These are phyloP conservation scores for Leptinotarsa haldemani DNA, from an alignment of 2,888 invertebrate genomes.

Conservation along the genomic window DNA sequence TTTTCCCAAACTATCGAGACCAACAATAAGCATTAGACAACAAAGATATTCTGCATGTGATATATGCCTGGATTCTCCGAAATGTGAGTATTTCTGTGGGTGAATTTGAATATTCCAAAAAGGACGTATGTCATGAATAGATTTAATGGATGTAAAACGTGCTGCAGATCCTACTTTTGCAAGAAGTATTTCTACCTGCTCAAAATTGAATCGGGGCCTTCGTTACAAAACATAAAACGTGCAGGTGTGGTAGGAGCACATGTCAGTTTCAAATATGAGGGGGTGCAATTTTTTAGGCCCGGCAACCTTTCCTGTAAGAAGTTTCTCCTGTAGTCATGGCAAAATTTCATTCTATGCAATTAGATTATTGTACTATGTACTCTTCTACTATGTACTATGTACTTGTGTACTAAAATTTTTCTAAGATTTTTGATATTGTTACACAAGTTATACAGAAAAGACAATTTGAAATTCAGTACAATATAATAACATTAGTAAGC, in stretches of 20 bases:
- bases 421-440: too few relatives aligned
- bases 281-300: constrained; percentile 41
- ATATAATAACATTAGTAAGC: too few relatives aligned
- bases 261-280: constrained; percentile 52
- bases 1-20: background rate
- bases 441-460: too few relatives aligned
- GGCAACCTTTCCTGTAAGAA: background rate
- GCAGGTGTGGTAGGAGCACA: constrained; percentile 62
- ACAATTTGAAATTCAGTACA: too few relatives aligned
- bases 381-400: too few relatives aligned
- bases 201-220: constrained; percentile 49
- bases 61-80: constrained; percentile 42
- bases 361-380: too few relatives aligned
- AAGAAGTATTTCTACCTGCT: constrained; percentile 58
- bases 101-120: constrained; percentile 48
- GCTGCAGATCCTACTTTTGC: constrained; percentile 48
- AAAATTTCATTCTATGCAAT: too few relatives aligned
- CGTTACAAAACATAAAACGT: constrained; percentile 49
- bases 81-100: constrained; percentile 38
- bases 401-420: too few relatives aligned
- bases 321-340: too few relatives aligned
- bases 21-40: constrained; percentile 26
- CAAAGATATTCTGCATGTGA: constrained; percentile 36
- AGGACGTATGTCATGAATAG: constrained; percentile 47
- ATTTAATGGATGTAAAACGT: constrained; percentile 50